Conservation (phyloP, 2,888 invertebrate genomes). For the Autographa pulchrina region DNA sequence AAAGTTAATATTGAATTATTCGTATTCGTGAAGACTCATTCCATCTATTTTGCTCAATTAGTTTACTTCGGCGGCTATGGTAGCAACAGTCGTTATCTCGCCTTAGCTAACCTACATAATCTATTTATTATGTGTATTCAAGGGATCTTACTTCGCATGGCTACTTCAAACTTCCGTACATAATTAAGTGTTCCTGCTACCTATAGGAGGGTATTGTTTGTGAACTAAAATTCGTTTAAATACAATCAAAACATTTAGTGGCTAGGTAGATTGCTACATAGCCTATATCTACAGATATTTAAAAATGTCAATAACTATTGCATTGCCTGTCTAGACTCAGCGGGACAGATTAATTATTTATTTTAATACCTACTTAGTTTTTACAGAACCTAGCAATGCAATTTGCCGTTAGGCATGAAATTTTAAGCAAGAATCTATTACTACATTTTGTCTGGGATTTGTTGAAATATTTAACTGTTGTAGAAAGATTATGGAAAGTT, state of each 20-base stretch:
- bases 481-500: conserved; percentile 29
- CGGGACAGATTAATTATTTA: conserved; percentile 34
- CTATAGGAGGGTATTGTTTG: not conserved
- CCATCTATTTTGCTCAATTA: conserved; percentile 55
- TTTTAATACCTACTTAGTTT: conserved; percentile 13
- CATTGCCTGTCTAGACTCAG: conserved; percentile 47
- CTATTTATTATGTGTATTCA: conserved; percentile 30
- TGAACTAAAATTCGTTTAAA: not conserved
- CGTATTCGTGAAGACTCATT: conserved; percentile 32
- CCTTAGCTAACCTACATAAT: conserved; percentile 24
- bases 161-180: conserved; percentile 27
- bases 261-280: no score
- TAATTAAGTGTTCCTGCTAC: conserved; percentile 12
- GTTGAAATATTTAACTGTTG: conserved; percentile 3
- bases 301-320: conserved; percentile 16
- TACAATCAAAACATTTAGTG: not conserved
- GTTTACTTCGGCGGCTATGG: conserved; percentile 25
- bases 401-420: conserved; percentile 31
- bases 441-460: conserved; percentile 21
- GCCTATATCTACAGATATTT: not conserved
- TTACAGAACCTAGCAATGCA: conserved; percentile 15
- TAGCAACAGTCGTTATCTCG: conserved; percentile 29
- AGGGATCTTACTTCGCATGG: conserved; percentile 18
- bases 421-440: conserved; percentile 23
- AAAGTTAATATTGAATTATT: conserved; percentile 59